A percentile compares a stretch with the other conserved stretches of the same genome.
Conservation (phyloP, 1,140 invertebrate genomes). For the Saxidomus purpurata region DNA sequence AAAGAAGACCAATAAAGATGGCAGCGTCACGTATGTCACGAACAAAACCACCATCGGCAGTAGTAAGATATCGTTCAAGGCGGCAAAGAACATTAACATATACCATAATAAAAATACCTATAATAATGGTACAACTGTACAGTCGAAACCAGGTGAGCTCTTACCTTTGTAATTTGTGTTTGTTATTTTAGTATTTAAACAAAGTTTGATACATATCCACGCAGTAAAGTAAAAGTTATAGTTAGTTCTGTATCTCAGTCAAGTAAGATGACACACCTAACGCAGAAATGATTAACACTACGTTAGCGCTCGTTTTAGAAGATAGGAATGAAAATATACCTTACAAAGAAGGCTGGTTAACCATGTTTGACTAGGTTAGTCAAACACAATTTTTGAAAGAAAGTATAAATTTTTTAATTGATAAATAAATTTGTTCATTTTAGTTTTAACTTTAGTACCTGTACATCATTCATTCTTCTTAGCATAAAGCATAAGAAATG, state of each 20-base stretch:
- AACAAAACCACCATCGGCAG: slow-evolving; percentile 5
- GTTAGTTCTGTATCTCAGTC: neutral
- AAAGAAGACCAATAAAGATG: neutral
- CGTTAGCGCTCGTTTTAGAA: too few relatives aligned
- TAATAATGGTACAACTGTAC: too few relatives aligned
- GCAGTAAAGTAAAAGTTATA: neutral
- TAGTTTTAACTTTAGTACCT: too few relatives aligned
- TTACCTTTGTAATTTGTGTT: neutral
- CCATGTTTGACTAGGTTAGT: too few relatives aligned
- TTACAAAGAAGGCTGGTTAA: too few relatives aligned
- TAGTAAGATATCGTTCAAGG: neutral
- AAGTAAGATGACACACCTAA: neutral
- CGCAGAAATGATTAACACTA: neutral
- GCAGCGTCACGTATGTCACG: neutral
- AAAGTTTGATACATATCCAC: neutral
- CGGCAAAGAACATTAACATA: neutral
- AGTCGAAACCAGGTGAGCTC: neutral
- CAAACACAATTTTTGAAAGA: too few relatives aligned
- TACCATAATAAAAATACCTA: neutral
- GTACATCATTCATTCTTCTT: too few relatives aligned
- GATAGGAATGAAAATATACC: too few relatives aligned
- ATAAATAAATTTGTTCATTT: too few relatives aligned
- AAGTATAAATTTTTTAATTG: too few relatives aligned
- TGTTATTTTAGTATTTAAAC: neutral
- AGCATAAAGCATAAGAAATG: too few relatives aligned